Conservation (phyloP, 1,140 invertebrate genomes). For the Gonatopus flavifemur region DNA sequence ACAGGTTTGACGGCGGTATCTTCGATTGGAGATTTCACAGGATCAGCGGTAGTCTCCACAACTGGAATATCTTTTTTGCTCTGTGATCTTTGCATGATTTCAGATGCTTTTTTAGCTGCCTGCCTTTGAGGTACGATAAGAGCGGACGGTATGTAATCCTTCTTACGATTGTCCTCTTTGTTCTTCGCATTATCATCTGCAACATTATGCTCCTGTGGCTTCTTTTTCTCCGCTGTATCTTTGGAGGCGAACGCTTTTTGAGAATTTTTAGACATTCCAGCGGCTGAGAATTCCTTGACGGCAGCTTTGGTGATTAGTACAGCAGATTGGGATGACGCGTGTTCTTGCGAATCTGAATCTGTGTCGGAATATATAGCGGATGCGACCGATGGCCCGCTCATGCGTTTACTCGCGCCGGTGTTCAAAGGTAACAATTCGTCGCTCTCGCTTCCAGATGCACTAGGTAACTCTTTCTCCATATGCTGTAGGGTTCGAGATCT, state of each 20-base stretch:
- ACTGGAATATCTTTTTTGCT: constrained; percentile 42
- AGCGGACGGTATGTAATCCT: constrained; percentile 71
- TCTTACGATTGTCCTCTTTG: constrained; percentile 61
- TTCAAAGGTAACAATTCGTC: constrained; percentile 71
- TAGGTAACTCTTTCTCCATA: constrained; percentile 70
- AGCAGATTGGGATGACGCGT: constrained; percentile 54
- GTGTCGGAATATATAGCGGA: constrained; percentile 75
- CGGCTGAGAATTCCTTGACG: constrained; percentile 74
- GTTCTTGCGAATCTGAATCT: constrained; percentile 69
- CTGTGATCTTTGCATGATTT: constrained; percentile 69
- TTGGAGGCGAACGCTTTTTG: constrained; percentile 41
- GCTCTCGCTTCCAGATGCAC: constrained; percentile 69
- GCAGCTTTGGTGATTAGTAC: constrained; percentile 76
- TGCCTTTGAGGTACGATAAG: constrained; percentile 88
- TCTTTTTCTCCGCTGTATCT: constrained; percentile 17
- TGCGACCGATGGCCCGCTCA: constrained; percentile 49
- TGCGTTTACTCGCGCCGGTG: constrained; percentile 40
- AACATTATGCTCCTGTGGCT: constrained; percentile 30
- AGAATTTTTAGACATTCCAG: constrained; percentile 44
- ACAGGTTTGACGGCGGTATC: constrained; percentile 32
- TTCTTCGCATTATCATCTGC: constrained; percentile 27
- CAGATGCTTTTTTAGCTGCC: constrained; percentile 87
- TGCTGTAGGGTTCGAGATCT: constrained; percentile 64
- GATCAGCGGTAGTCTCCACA: constrained; percentile 32
- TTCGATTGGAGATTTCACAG: constrained; percentile 36